A percentile compares a stretch with the other conserved stretches of the same genome.
Conservation (phyloP, 2,888 invertebrate species). For the Bruchidius siliquastri region DNA sequence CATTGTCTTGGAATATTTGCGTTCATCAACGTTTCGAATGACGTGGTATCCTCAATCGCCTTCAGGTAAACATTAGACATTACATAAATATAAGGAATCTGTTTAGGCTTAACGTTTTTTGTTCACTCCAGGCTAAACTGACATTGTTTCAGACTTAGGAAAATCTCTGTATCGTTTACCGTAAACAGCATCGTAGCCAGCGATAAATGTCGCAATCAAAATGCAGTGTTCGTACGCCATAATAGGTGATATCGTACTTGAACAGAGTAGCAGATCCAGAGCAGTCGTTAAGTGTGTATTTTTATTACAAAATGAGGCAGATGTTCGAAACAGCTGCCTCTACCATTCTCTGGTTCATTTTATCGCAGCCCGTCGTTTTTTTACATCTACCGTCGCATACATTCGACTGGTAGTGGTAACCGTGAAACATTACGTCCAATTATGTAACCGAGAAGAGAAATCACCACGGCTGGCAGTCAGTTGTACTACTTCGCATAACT, state of each 20-base stretch:
- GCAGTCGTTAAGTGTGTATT: background rate
- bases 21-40: no score
- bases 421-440: background rate
- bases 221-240: background rate
- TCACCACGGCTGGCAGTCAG: background rate
- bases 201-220: background rate
- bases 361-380: background rate
- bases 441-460: background rate
- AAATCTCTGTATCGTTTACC: background rate
- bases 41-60: no score
- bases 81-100: no score
- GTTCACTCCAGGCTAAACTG: background rate
- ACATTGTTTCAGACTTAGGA: background rate
- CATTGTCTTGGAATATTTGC: no score
- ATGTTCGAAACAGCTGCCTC: slow-evolving; percentile 14
- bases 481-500: background rate
- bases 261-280: background rate
- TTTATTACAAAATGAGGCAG: slow-evolving; percentile 10
- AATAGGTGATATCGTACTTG: background rate
- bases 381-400: background rate
- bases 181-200: background rate
- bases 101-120: background rate
- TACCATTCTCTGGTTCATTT: background rate
- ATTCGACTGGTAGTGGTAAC: background rate
- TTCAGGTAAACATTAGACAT: no score